A percentile compares a stretch with the other conserved stretches of the same genome.
Evolutionary conservation across 35 echinoderm and acorn worm genomes (phyloP).

Genomic region (Patiria miniata): DNA sequence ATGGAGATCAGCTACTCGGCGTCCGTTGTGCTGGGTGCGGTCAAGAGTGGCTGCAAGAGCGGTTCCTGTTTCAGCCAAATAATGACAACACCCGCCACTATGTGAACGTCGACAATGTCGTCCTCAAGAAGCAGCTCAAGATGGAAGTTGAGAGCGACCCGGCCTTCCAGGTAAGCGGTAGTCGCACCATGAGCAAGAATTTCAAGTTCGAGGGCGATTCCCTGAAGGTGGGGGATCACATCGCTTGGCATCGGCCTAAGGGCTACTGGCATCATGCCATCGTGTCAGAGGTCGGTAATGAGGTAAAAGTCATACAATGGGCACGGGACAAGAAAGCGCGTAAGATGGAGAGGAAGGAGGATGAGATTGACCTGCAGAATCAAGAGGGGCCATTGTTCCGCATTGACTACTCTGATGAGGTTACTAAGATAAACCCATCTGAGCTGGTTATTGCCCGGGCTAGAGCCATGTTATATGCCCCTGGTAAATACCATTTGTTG

Average conservation of each 20-base stretch:
- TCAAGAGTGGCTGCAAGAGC: conserved; percentile 45
- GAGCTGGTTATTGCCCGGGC: conserved; percentile 47
- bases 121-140: background rate
- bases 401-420: conserved; percentile 29
- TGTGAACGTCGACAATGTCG: background rate
- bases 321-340: background rate
- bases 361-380: background rate
- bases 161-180: background rate
- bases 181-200: background rate
- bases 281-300: background rate
- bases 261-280: conserved; percentile 63
- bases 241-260: conserved; percentile 38
- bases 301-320: conserved; percentile 31
- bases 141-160: background rate
- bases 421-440: background rate
- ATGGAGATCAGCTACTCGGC: background rate
- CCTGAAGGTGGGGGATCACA: conserved; percentile 52
- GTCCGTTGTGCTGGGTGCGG: conserved; percentile 35
- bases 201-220: background rate
- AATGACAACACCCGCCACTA: background rate
- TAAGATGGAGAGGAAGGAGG: background rate
- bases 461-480: background rate
- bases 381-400: conserved; percentile 13
- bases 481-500: conserved; percentile 23
- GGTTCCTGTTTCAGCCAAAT: background rate